Evolutionary conservation across 2,888 invertebrate species (phyloP), one percentile per base, ranked within the genome.

Genomic region (Timandra comae): DNA sequence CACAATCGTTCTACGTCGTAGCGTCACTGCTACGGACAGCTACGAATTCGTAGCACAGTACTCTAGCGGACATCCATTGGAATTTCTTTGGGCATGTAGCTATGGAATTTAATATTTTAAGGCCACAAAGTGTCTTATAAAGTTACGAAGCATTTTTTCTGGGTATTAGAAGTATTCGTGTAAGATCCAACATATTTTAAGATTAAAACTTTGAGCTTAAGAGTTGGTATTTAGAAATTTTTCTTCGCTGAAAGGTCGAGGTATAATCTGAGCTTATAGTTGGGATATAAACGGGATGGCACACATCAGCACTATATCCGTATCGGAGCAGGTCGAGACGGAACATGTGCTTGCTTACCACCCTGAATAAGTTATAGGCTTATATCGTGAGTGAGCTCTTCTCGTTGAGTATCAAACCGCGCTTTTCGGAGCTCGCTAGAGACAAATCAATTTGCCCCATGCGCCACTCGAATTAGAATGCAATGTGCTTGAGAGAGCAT

Each of bases 271-370:
- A 33, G 46, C 44, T 30, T 38, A 39, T 26, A 44, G 48, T 43
- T 30, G 38, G 43, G 46, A 55, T 62, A 61, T 60, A 59, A 66
- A 57, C 46, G 47, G 49, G 52, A 53, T 51, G 55, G 50, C 46
- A 55, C 56, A 55, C 63, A 60, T 56, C 52, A 45, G 38, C 32
- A 41, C 51, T 61, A 63, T 62, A 61, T 64, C 57, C 46, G 61
- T 55, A 53, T 39, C 45, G 38, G 38, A 38, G 39, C 30, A 27
- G 37, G 39, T 43, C 44, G 47, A 35, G 30, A 38, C 30, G 38
- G 32, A 35, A 50, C 52, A 49, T 44, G 45, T 51, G 32, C 43
- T 49, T 35, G 33, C 33, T 28, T 33, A 43, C 46, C 38, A 43
- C 37, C 35, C 40, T 52, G 54, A 58, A 53, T 53, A 55, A 54